A percentile compares a stretch with the other conserved stretches of the same genome.
Conservation (phyloP, 2,797 vertebrate species). For the Steatocranus sp. region DNA sequence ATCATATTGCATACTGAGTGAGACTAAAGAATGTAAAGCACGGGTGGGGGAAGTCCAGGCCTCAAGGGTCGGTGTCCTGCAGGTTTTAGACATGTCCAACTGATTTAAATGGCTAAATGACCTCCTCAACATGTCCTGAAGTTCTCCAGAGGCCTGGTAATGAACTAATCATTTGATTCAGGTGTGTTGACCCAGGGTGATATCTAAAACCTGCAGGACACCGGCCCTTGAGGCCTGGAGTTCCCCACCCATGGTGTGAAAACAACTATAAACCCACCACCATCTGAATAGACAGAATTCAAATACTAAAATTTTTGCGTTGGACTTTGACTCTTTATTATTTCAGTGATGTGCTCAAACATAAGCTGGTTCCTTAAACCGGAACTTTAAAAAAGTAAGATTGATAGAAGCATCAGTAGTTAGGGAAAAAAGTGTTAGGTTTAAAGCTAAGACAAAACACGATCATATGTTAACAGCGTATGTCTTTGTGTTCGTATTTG, state of each 20-base stretch:
- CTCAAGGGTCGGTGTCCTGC: not conserved
- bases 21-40: not conserved
- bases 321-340: not conserved
- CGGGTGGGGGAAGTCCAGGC: fast-evolving
- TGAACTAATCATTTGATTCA: not conserved
- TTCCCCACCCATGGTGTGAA: not conserved
- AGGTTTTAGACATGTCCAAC: not conserved
- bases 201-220: not conserved
- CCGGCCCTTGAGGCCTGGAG: not conserved
- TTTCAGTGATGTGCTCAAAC: not conserved
- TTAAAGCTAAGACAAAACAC: fast-evolving
- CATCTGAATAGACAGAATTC: not conserved
- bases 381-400: not conserved
- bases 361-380: not conserved
- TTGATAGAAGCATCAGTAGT: not conserved
- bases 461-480: not conserved
- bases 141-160: not conserved
- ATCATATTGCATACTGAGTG: not conserved
- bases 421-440: not conserved
- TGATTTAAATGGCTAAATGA: not conserved
- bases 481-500: not conserved
- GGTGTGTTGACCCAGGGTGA: not conserved
- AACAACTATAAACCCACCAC: not conserved
- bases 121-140: not conserved
- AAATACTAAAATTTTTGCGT: not conserved